Percentiles rank a stretch among this genome's conserved stretches.
These are phyloP conservation scores for Euspilapteryx auroguttella DNA, from an alignment of 2,888 invertebrate species.

Conservation along the genomic window DNA sequence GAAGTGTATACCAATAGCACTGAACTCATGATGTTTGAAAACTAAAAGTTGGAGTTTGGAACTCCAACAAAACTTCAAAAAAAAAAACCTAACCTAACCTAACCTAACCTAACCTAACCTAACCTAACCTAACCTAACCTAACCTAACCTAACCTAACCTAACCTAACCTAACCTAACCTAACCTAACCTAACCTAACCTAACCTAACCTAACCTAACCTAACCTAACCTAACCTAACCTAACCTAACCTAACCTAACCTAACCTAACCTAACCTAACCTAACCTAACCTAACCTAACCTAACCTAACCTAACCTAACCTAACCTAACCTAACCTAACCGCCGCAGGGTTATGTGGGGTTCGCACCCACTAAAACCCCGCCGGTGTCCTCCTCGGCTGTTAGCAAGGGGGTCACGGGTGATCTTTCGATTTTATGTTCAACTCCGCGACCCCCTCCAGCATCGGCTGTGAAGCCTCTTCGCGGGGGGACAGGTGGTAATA, in stretches of 20 bases:
- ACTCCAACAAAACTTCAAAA: too few species aligned
- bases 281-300: conserved; percentile 4
- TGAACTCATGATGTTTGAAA: too few species aligned
- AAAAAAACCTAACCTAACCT: too few species aligned
- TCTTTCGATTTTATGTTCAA: neutral
- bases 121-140: conserved; percentile 4
- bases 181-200: conserved; percentile 4
- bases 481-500: too few species aligned
- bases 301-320: conserved; percentile 4
- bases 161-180: conserved; percentile 4
- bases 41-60: too few species aligned
- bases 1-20: too few species aligned
- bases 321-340: conserved; percentile 6
- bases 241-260: conserved; percentile 4
- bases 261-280: conserved; percentile 4
- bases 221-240: conserved; percentile 4
- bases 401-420: too few species aligned
- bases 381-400: too few species aligned
- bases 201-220: conserved; percentile 4
- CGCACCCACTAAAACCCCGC: too few species aligned
- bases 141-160: conserved; percentile 4
- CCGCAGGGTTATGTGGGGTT: too few species aligned
- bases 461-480: too few species aligned
- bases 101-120: conserved; percentile 4
- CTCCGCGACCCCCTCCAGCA: too few species aligned